Evolutionary conservation across 2,888 invertebrate genomes (phyloP), one percentile per base, ranked within the genome.

Genomic region (Steinernema carpocapsae): DNA sequence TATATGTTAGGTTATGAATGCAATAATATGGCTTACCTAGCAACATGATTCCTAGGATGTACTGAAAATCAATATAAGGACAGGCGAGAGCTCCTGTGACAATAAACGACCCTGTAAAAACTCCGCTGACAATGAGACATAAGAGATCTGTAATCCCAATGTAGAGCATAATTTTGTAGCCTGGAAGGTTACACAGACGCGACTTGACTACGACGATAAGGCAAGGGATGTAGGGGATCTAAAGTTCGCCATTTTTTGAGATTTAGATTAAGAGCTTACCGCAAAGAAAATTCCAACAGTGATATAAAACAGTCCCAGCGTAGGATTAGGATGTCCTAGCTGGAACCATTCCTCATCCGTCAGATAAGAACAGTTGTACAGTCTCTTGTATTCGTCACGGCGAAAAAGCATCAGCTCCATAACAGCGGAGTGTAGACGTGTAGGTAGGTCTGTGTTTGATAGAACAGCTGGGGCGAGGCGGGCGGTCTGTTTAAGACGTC

Each of bases 161-260:
- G 24, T 22, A 52, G 22, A 52, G 1, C 52, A 52, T 52, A 22
- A 52, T 52, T 22, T 52, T 52, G 24, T 52, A 52, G 19, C 52
- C 52, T 3, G 52, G 22, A 19, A 19, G 24, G 6, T 12, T 1
- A 22, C 22, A 52, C 1, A 52, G 52, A 10, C 52, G 19, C 19
- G 52, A n/a, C 22, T 52, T 52, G 19, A 52, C 19, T 7, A 52
- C 22, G 52, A 52, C 52, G 24, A 52, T 22, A 1, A 52, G 24
- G 12, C 52, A 52, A n/a, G 52, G 52, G 2, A 52, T 24, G 24
- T 52, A 52, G 3, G 52, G 52, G 24, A 52, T 52, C 52, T 52
- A 12, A 22, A 22, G 2, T 10, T 10, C 37, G 10, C 37, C 4
- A 37, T n/a, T n/a, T n/a, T n/a, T n/a, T n/a, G n/a, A n/a, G n/a